Evolutionary conservation across 2,888 invertebrate species (phyloP).

Genomic region (Diaprepes abbreviatus): DNA sequence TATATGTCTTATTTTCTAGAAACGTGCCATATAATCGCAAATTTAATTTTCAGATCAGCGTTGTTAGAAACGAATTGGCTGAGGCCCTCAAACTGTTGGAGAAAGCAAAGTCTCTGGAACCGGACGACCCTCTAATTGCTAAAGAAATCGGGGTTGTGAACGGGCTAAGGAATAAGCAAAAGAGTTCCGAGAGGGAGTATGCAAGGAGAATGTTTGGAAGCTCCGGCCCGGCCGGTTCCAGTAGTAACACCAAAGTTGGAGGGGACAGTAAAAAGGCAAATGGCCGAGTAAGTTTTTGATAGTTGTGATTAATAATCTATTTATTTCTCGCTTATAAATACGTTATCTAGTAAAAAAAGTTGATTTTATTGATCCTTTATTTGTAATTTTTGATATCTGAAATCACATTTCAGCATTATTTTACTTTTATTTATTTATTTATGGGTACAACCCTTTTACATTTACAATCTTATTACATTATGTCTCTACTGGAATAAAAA

Average conservation of each 20-base stretch:
- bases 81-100: slow-evolving; percentile 78
- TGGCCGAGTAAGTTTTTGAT: background rate
- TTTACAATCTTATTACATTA: no score
- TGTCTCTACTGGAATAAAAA: no score
- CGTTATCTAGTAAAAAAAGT: no score
- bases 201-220: slow-evolving; percentile 61
- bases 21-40: no score
- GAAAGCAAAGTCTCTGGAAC: slow-evolving; percentile 75
- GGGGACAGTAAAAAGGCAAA: slow-evolving; percentile 8
- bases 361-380: no score
- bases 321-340: no score
- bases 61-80: slow-evolving; percentile 77
- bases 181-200: slow-evolving; percentile 70
- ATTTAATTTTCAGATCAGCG: slow-evolving; percentile 75
- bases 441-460: no score
- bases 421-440: no score
- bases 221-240: background rate
- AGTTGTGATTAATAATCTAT: no score
- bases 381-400: no score
- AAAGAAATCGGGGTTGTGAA: slow-evolving; percentile 67
- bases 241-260: background rate
- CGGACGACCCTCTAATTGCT: slow-evolving; percentile 71
- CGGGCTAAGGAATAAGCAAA: slow-evolving; percentile 62
- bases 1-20: no score
- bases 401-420: no score